Evolutionary conservation across 2,113 vertebrate genomes (phyloP).

Genomic region (Macquaria australasica): DNA sequence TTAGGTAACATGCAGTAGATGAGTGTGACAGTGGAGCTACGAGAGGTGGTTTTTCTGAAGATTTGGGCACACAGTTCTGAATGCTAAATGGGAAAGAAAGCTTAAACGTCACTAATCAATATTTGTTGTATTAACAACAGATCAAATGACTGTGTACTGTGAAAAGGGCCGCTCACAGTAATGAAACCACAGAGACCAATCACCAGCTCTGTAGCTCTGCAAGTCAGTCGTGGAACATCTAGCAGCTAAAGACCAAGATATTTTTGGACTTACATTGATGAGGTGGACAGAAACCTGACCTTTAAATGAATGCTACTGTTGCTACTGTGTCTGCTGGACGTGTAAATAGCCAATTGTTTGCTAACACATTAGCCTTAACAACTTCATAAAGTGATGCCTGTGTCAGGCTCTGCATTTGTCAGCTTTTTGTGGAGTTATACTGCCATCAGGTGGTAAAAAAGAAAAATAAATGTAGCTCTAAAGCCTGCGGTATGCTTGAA

Average conservation of each 20-base stretch:
- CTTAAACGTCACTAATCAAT: not conserved
- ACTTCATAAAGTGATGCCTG: not conserved
- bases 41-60: not conserved
- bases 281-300: not conserved
- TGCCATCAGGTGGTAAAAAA: not conserved
- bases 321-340: not conserved
- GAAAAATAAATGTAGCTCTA: not conserved
- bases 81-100: not conserved
- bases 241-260: not conserved
- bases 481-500: too few relatives aligned
- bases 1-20: constrained; percentile 1
- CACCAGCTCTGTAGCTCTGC: not conserved
- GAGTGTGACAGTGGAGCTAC: not conserved
- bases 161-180: too few relatives aligned
- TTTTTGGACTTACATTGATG: not conserved
- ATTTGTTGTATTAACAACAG: not conserved
- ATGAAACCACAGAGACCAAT: not conserved
- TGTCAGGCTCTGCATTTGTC: not conserved
- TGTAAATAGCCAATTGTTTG: not conserved
- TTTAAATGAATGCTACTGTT: too few relatives aligned
- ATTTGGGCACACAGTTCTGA: not conserved
- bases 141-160: not conserved
- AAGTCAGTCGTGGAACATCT: too few relatives aligned
- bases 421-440: not conserved
- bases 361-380: not conserved